Evolutionary conservation across 2,797 vertebrate genomes (phyloP).

Genomic region (Notamacropus eugenii): DNA sequence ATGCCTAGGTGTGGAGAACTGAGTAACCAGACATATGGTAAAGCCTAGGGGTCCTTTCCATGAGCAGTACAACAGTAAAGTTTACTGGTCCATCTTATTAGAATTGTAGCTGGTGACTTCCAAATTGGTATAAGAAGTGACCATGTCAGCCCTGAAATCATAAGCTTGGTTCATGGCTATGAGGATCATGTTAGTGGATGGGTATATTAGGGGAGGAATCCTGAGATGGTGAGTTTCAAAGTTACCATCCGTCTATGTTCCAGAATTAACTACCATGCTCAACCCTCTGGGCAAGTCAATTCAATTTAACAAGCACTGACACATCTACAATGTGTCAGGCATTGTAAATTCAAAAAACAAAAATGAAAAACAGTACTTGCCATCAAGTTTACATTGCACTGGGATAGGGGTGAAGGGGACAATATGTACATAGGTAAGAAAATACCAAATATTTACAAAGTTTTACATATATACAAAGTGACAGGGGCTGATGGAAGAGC

Average conservation of each 20-base stretch:
- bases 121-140: background rate
- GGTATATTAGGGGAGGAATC: background rate
- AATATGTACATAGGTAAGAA: background rate
- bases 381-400: background rate
- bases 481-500: background rate
- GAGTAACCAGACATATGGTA: background rate
- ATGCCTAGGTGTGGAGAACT: background rate
- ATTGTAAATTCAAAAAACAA: background rate
- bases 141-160: background rate
- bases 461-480: background rate
- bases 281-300: background rate
- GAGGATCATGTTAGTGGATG: background rate
- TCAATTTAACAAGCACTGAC: background rate
- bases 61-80: background rate
- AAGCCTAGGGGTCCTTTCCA: background rate
- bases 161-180: background rate
- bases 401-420: background rate
- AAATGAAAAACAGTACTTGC: background rate
- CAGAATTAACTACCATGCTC: background rate
- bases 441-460: background rate
- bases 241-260: background rate
- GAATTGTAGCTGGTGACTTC: background rate
- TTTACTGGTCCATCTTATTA: background rate
- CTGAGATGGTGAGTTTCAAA: background rate
- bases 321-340: background rate